These are phyloP conservation scores for Catamblyrhynchus diadema DNA, from an alignment of 2,797 vertebrate genomes.

Conservation along the genomic window DNA sequence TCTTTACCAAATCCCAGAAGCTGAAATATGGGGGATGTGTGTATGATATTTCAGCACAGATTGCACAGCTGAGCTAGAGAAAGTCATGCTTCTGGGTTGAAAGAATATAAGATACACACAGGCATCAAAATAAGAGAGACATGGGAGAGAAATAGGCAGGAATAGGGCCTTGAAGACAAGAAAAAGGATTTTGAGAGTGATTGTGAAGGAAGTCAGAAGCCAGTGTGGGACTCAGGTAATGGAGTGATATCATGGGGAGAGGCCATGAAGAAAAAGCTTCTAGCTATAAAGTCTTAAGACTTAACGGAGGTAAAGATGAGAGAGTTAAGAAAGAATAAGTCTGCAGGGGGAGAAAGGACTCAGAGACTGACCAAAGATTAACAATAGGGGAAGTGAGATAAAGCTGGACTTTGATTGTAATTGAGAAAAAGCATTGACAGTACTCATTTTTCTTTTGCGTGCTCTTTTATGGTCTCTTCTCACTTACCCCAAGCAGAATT, in stretches of 20 bases:
- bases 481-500: not conserved
- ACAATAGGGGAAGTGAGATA: slow-evolving; percentile 1
- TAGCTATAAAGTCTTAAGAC: not conserved
- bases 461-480: not conserved
- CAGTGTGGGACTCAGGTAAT: not conserved
- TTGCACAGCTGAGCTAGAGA: not conserved
- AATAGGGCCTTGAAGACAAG: not conserved
- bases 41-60: not conserved
- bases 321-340: slow-evolving; percentile 1
- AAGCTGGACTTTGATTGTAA: not conserved
- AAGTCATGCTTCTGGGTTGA: not conserved
- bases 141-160: not conserved
- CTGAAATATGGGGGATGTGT: not conserved
- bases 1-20: not conserved
- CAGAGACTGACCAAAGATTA: slow-evolving; percentile 28
- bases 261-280: not conserved
- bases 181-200: not conserved
- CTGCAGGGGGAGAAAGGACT: not conserved
- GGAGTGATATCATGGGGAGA: not conserved
- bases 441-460: not conserved
- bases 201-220: not conserved
- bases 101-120: not conserved
- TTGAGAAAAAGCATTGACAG: not conserved
- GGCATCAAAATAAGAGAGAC: slow-evolving; percentile 4
- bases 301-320: not conserved